Conservation (phyloP, 2,113 vertebrate genomes). For the Oreochromis niloticus region DNA sequence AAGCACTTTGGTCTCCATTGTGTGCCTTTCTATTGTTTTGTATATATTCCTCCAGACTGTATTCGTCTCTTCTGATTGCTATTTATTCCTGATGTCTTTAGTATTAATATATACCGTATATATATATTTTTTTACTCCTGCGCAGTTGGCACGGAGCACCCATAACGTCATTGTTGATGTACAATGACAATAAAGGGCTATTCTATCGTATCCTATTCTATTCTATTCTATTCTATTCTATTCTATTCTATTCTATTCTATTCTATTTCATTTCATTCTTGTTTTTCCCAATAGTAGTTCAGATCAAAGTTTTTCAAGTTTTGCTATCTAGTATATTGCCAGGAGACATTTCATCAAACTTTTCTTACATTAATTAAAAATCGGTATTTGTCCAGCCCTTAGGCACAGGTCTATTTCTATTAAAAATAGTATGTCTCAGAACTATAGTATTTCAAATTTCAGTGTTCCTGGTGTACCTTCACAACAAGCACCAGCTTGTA, state of each 20-base stretch:
- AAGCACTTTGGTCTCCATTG: background rate
- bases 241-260: no score
- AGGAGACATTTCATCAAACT: background rate
- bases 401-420: background rate
- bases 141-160: no score
- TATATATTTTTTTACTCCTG: no score
- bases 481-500: background rate
- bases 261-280: no score
- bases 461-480: background rate
- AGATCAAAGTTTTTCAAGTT: background rate
- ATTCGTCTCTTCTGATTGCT: background rate
- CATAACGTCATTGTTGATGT: no score
- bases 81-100: background rate
- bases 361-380: background rate
- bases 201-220: no score
- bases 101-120: rapidly evolving
- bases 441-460: background rate
- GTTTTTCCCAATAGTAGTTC: background rate
- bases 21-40: background rate
- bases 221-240: no score
- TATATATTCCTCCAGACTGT: background rate
- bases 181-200: no score
- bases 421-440: background rate
- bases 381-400: no score
- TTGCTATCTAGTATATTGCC: background rate